Percentiles rank a stretch among this genome's conserved stretches.
Conservation (phyloP, 2,113 vertebrate genomes). For the Tachycineta bicolor region DNA sequence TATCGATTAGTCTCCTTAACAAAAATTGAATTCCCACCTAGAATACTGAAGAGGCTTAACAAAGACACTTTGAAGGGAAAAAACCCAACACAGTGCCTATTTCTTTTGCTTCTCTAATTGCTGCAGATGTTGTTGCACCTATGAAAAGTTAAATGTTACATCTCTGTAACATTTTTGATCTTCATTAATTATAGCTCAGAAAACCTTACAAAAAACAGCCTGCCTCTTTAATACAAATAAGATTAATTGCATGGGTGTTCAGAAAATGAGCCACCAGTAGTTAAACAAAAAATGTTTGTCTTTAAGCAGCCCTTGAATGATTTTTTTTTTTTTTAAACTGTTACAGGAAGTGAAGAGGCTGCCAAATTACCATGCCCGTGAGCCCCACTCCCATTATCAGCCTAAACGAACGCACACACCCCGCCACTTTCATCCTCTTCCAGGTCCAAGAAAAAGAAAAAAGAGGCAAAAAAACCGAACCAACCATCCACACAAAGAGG, state of each 20-base stretch:
- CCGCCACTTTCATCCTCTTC: conserved; percentile 84
- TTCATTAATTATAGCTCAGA: conserved; percentile 83
- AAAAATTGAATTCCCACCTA: not conserved
- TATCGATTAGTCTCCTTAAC: not conserved
- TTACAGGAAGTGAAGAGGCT: conserved; percentile 87
- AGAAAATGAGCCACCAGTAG: conserved; percentile 82
- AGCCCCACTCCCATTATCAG: conserved; percentile 88
- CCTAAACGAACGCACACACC: conserved; percentile 81
- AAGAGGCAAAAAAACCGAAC: conserved; percentile 32
- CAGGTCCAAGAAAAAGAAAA: conserved; percentile 77
- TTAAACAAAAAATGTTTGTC: conserved; percentile 80
- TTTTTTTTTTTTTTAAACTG: conserved; percentile 62
- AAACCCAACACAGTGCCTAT: conserved; percentile 2
- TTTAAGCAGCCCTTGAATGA: conserved; percentile 78
- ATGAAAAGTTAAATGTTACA: conserved; percentile 74
- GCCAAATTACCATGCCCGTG: conserved; percentile 84
- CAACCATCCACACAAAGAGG: conserved; percentile 75
- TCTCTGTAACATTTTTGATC: conserved; percentile 83
- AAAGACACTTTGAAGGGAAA: conserved; percentile 10
- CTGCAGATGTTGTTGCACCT: conserved; percentile 69
- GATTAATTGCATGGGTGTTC: conserved; percentile 84
- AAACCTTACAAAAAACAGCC: conserved; percentile 73
- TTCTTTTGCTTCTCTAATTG: conserved; percentile 56
- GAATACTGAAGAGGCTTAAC: not conserved
- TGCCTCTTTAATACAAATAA: conserved; percentile 81